These are phyloP conservation scores for Sigmodon hispidus DNA, from an alignment of 2,113 vertebrate genomes.

Conservation along the genomic window DNA sequence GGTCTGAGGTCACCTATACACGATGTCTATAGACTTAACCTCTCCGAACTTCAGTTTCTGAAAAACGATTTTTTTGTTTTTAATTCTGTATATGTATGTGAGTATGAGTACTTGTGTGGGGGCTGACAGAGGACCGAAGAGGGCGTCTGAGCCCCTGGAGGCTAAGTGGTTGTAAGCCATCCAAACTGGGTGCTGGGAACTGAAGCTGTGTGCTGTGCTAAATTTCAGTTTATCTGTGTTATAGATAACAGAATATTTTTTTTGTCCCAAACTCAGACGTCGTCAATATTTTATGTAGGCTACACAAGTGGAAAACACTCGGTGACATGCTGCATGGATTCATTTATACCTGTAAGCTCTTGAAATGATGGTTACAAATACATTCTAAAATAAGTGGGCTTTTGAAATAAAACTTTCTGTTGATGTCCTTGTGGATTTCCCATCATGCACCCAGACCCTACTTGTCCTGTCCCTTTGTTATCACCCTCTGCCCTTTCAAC, in stretches of 20 bases:
- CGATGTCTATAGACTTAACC: not conserved
- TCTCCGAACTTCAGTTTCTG: not conserved
- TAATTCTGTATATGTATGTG: not conserved
- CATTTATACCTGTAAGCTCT: not conserved
- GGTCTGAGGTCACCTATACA: not conserved
- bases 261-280: not conserved
- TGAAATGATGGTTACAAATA: not conserved
- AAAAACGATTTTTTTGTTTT: not conserved
- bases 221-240: not conserved
- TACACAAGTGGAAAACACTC: not conserved
- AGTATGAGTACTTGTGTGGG: not conserved
- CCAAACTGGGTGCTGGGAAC: not conserved
- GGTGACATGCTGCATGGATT: not conserved
- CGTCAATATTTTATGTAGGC: not conserved
- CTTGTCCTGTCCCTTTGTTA: not conserved
- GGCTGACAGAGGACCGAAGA: not conserved
- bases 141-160: not conserved
- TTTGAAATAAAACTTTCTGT: not conserved
- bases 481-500: not conserved
- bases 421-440: not conserved
- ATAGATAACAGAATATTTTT: not conserved
- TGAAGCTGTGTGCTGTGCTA: not conserved
- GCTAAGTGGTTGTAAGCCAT: not conserved
- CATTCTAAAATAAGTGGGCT: not conserved
- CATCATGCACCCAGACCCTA: not conserved